Evolutionary conservation across 2,888 invertebrate genomes (phyloP).

Genomic region (Drepanosiphum platanoidis): DNA sequence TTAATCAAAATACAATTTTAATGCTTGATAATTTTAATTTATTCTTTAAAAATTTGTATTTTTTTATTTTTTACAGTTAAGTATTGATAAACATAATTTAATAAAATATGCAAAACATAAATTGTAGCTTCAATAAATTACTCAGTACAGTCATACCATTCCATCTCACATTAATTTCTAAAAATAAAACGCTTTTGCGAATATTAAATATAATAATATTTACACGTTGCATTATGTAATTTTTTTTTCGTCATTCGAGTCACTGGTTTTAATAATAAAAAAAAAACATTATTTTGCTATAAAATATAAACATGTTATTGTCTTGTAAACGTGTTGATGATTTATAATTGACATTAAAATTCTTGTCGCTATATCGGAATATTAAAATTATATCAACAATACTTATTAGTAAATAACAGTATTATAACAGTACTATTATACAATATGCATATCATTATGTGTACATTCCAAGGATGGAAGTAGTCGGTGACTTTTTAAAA

Average conservation of each 20-base stretch:
- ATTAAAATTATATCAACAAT: constrained; percentile 11
- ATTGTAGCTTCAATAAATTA: constrained; percentile 3
- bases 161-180: neutral
- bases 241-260: neutral
- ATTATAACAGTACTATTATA: constrained; percentile 14
- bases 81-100: neutral
- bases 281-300: constrained; percentile 4
- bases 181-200: constrained; percentile 20
- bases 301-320: constrained; percentile 27
- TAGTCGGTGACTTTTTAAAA: no score
- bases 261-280: no score
- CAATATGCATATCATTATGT: no score
- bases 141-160: neutral
- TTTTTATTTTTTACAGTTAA: neutral
- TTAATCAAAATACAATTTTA: constrained; percentile 19
- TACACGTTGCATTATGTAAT: neutral
- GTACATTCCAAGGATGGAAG: no score
- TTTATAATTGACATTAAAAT: neutral
- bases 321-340: constrained; percentile 22
- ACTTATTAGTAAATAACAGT: constrained; percentile 2
- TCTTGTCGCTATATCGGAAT: neutral
- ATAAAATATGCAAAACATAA: neutral
- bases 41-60: neutral
- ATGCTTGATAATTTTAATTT: constrained; percentile 4
- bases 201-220: neutral